phyloP scores from a whole-genome alignment of 1,140 invertebrate genomes.

The Antheraea mylitta region DNA sequence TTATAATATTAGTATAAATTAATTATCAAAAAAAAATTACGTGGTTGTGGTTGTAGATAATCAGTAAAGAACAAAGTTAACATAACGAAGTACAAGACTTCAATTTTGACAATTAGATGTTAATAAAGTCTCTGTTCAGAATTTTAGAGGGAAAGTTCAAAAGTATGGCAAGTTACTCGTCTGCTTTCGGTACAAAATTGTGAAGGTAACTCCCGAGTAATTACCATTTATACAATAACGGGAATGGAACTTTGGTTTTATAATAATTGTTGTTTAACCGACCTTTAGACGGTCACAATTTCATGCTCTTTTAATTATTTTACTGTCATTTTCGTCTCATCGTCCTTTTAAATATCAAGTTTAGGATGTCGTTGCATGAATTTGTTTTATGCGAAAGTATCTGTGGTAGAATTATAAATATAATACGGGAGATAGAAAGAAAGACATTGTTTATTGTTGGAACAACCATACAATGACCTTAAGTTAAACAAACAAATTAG shows the following conservation, averaged over 20 bases:
- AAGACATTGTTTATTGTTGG: too few relatives aligned
- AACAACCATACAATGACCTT: too few relatives aligned
- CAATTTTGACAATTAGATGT: neutral
- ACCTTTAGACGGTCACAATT: neutral
- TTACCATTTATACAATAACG: constrained; percentile 29
- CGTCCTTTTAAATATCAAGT: too few relatives aligned
- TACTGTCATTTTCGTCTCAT: too few relatives aligned
- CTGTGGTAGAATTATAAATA: too few relatives aligned
- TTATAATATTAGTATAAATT: too few relatives aligned
- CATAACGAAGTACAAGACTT: neutral
- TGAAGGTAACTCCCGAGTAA: constrained; percentile 10
- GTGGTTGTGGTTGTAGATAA: neutral
- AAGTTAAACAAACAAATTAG: too few relatives aligned
- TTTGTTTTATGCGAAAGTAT: too few relatives aligned
- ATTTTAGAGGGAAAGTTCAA: constrained; percentile 7
- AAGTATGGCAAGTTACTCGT: constrained; percentile 12
- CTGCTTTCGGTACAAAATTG: constrained; percentile 11
- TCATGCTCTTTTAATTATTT: too few relatives aligned
- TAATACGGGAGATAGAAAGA: too few relatives aligned
- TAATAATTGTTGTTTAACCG: constrained; percentile 49
- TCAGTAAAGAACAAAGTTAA: neutral
- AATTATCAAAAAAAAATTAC: too few relatives aligned
- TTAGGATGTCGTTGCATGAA: too few relatives aligned
- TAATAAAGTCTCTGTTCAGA: constrained; percentile 5
- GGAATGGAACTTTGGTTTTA: constrained; percentile 36